A percentile compares a stretch with the other conserved stretches of the same genome.
Evolutionary conservation across 2,888 invertebrate genomes (phyloP).

Genomic region (Mechanitis mazaeus): DNA sequence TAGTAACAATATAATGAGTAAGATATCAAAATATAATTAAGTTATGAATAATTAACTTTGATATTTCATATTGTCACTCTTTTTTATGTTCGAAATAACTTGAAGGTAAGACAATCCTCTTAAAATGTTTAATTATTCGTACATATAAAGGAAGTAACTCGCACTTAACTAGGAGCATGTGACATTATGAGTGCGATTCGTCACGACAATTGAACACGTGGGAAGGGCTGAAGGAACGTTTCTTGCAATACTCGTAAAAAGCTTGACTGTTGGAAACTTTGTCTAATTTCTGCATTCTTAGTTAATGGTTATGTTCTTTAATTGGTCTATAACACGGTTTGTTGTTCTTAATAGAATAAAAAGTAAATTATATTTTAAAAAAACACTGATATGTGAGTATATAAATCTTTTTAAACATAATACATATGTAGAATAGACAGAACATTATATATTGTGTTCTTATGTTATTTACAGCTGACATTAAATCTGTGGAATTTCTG

Average conservation of each 20-base stretch:
- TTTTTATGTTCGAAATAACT: background rate
- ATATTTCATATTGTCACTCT: background rate
- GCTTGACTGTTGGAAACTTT: conserved; percentile 36
- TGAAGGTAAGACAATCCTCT: conserved; percentile 15
- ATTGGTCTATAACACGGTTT: background rate
- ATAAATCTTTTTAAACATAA: too few species aligned
- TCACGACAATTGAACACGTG: conserved; percentile 70
- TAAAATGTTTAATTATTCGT: conserved; percentile 43
- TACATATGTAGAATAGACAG: too few species aligned
- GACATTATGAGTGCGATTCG: conserved; percentile 71
- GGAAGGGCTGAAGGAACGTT: conserved; percentile 51
- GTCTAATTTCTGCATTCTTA: conserved; percentile 40
- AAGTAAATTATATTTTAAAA: background rate
- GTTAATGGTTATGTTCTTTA: conserved; percentile 4
- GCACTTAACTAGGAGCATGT: conserved; percentile 46
- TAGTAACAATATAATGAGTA: background rate
- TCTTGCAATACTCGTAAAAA: conserved; percentile 40
- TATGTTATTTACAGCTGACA: too few species aligned
- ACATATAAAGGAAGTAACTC: conserved; percentile 42
- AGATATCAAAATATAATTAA: too few species aligned
- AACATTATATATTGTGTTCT: too few species aligned
- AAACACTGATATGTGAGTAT: too few species aligned
- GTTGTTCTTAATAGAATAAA: background rate
- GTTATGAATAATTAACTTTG: background rate
- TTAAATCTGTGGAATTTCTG: background rate